Evolutionary conservation across 2,797 vertebrate species (phyloP).

Genomic region (Enteromius radiatus): DNA sequence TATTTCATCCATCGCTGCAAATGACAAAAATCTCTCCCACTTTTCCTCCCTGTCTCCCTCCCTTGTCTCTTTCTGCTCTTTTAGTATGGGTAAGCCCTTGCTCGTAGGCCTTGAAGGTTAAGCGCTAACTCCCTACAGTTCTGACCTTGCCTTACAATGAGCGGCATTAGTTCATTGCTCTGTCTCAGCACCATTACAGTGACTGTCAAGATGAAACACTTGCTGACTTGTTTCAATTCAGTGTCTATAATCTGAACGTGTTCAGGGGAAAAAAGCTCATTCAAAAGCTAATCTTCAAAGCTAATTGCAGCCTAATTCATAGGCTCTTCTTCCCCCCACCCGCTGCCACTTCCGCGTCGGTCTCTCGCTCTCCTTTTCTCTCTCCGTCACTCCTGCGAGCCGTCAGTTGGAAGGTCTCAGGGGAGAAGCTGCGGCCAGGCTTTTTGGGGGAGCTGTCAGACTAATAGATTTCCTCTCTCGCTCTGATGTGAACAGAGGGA

Average conservation of each 20-base stretch:
- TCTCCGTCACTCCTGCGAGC: neutral
- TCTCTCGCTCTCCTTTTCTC: constrained; percentile 46
- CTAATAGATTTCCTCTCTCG: constrained; percentile 58
- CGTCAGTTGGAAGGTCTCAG: constrained; percentile 25
- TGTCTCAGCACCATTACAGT: constrained; percentile 10
- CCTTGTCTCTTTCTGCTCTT: constrained; percentile 1
- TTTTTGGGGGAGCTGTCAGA: constrained; percentile 57
- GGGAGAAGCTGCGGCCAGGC: constrained; percentile 45
- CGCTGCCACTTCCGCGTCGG: constrained; percentile 1
- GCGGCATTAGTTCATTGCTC: constrained; percentile 30
- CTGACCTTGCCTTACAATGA: constrained; percentile 43
- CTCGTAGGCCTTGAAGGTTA: constrained; percentile 42
- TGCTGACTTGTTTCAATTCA: constrained; percentile 24
- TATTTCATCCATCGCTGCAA: constrained; percentile 36
- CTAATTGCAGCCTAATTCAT: constrained; percentile 35
- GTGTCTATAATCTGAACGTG: constrained; percentile 36
- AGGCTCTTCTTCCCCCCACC: neutral
- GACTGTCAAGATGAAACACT: constrained; percentile 40
- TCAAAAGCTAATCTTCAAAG: constrained; percentile 48
- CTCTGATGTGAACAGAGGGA: constrained; percentile 42
- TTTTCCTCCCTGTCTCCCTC: neutral
- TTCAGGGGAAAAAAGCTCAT: constrained; percentile 11
- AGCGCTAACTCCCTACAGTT: constrained; percentile 31
- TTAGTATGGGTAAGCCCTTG: constrained; percentile 19
- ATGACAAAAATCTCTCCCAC: constrained; percentile 18